These are phyloP conservation scores for Calephelis perditalis DNA, from an alignment of 2,888 invertebrate species.

Conservation along the genomic window DNA sequence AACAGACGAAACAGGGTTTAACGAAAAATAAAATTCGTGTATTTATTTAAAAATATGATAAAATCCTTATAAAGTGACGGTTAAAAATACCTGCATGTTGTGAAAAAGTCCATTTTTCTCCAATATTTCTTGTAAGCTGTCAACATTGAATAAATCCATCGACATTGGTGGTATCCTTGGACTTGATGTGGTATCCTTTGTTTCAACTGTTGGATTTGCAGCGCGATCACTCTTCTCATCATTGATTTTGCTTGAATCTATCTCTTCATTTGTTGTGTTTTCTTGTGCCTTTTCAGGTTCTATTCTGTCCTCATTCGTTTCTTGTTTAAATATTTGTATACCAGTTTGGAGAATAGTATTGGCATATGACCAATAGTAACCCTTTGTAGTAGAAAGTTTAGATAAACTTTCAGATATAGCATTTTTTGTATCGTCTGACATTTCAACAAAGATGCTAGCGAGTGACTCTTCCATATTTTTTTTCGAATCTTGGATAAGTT, in stretches of 20 bases:
- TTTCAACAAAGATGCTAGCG: conserved; percentile 32
- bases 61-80: conserved; percentile 1
- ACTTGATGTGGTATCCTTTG: background rate
- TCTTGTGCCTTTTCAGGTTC: background rate
- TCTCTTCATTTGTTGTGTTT: background rate
- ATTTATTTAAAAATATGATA: background rate
- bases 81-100: conserved; percentile 42
- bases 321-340: conserved; percentile 2
- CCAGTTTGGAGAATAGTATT: conserved; percentile 5
- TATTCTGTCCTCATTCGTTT: background rate
- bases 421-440: conserved; percentile 20
- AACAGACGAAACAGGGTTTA: too few relatives aligned
- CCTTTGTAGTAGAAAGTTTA: conserved; percentile 30
- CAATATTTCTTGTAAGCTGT: conserved; percentile 33
- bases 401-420: conserved; percentile 23
- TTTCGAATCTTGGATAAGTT: conserved; percentile 37
- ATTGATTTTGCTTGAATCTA: background rate
- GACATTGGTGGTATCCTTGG: background rate
- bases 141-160: background rate
- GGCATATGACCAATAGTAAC: conserved; percentile 50
- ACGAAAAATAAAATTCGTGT: too few relatives aligned
- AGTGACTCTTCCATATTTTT: conserved; percentile 34
- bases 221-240: background rate
- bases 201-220: background rate
- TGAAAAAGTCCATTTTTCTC: conserved; percentile 48